Percentiles rank a stretch among this genome's conserved stretches.
These are phyloP conservation scores for Sigmodon hispidus DNA, from an alignment of 2,113 vertebrate genomes.

Conservation along the genomic window DNA sequence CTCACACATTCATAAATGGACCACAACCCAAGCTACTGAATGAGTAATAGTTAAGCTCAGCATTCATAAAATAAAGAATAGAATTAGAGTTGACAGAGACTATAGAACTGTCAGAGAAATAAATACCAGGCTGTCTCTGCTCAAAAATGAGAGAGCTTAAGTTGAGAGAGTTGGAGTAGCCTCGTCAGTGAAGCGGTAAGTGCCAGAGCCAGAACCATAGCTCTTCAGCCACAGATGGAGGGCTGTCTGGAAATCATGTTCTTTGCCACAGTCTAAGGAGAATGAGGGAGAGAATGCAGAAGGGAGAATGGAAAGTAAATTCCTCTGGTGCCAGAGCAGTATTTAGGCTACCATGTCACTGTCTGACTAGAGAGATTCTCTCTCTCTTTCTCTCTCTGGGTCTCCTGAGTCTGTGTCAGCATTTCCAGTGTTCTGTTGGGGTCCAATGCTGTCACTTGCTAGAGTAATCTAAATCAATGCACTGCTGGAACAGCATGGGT, in stretches of 20 bases:
- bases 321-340: not conserved
- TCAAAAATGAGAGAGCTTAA: slow-evolving; percentile 49
- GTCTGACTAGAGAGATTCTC: not conserved
- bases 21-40: slow-evolving; percentile 19
- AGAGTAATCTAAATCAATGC: not conserved
- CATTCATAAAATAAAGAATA: slow-evolving; percentile 52
- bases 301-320: not conserved
- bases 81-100: slow-evolving; percentile 43
- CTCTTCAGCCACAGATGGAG: not conserved
- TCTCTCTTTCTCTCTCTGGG: not conserved
- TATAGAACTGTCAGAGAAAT: slow-evolving; percentile 54
- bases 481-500: not conserved
- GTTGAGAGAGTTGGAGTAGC: not conserved
- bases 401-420: not conserved
- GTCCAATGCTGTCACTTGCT: not conserved
- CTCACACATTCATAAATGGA: slow-evolving; percentile 50
- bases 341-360: not conserved
- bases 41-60: slow-evolving; percentile 58
- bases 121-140: not conserved
- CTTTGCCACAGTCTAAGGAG: not conserved
- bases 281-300: not conserved
- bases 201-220: not conserved
- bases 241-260: not conserved
- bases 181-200: not conserved
- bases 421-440: not conserved